Percentiles rank a stretch among this genome's conserved stretches.
These are phyloP conservation scores for Macaca mulatta DNA, from an alignment of 2,113 vertebrate species.

Conservation along the genomic window DNA sequence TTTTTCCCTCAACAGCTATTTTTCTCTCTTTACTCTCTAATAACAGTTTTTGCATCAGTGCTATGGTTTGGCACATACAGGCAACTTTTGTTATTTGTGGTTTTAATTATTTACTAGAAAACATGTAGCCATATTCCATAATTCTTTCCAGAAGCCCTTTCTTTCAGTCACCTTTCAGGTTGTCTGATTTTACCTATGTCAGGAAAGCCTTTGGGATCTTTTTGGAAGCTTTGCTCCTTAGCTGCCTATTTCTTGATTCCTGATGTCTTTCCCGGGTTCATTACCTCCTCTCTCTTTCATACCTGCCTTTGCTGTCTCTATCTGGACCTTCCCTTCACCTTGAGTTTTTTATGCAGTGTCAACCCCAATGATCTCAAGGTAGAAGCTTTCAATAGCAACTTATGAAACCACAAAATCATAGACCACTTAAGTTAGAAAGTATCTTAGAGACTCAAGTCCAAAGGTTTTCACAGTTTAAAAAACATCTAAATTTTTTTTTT, in stretches of 20 bases:
- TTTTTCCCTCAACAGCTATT: not conserved
- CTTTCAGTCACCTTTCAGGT: not conserved
- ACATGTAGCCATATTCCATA: not conserved
- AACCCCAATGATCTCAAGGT: not conserved
- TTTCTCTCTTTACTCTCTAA: constrained; percentile 17
- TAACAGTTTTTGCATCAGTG: not conserved
- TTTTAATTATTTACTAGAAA: constrained; percentile 41
- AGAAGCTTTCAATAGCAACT: not conserved
- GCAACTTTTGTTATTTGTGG: constrained; percentile 10
- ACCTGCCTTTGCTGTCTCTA: not conserved
- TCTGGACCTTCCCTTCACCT: not conserved
- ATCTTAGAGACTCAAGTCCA: not conserved
- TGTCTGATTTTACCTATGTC: not conserved
- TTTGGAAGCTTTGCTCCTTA: not conserved
- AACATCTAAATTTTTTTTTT: not conserved
- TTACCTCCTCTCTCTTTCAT: not conserved
- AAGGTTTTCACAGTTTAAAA: not conserved
- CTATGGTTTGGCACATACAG: not conserved
- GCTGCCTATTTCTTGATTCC: not conserved
- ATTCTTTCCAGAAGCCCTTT: not conserved
- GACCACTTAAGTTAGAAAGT: not conserved
- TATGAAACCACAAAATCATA: not conserved
- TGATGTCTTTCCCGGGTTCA: not conserved
- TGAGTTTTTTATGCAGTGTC: not conserved
- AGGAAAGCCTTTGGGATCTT: not conserved